Conservation (phyloP, 2,888 invertebrate species). For the Griposia aprilina region DNA sequence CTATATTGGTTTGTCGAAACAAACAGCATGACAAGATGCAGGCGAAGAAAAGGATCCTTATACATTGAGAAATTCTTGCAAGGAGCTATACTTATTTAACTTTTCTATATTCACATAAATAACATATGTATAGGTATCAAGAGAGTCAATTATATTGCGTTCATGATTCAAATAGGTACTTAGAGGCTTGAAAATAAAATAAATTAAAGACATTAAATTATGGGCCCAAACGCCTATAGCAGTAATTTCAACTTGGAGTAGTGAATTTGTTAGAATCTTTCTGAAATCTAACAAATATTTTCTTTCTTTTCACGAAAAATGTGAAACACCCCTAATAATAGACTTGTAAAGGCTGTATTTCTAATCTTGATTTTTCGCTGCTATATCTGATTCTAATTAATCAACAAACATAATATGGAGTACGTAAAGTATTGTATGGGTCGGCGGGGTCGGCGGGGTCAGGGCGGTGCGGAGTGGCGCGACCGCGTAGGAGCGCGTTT, state of each 20-base stretch:
- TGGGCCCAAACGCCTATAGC: background rate
- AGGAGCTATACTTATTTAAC: no score
- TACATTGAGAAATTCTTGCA: background rate
- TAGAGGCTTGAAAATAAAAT: background rate
- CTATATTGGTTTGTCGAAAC: conserved; percentile 1
- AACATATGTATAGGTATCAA: no score
- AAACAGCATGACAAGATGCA: background rate
- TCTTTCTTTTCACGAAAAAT: conserved; percentile 11
- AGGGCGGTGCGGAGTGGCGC: conserved; percentile 63
- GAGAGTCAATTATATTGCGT: background rate
- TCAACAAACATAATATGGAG: conserved; percentile 78
- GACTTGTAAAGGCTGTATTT: conserved; percentile 20
- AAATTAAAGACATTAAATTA: background rate
- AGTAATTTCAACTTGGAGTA: background rate
- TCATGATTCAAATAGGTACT: background rate
- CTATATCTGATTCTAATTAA: conserved; percentile 76
- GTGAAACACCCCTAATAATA: conserved; percentile 21
- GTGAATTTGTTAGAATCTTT: background rate
- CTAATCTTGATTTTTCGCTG: conserved; percentile 69
- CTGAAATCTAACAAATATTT: conserved; percentile 18
- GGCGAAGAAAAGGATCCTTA: background rate
- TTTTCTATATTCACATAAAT: no score
- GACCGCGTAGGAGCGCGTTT: conserved; percentile 85
- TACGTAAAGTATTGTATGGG: conserved; percentile 66
- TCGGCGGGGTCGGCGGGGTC: conserved; percentile 67